phyloP scores from a whole-genome alignment of 2,888 invertebrate species.

The Agrochola lota region DNA sequence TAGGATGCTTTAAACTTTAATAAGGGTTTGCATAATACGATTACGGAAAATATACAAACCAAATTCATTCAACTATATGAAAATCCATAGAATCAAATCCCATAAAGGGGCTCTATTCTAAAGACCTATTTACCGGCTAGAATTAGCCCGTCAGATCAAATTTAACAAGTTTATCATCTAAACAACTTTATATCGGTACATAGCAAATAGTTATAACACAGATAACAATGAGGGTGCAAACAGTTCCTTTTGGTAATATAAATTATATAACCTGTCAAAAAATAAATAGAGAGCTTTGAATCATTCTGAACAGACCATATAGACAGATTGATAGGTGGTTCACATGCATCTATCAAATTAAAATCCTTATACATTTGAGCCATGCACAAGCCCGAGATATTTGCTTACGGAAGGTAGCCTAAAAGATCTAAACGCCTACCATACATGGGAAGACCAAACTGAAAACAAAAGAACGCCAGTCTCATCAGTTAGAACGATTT shows the following conservation, averaged over 20 bases:
- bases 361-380: background rate
- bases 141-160: background rate
- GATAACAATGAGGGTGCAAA: background rate
- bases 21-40: background rate
- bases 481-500: background rate
- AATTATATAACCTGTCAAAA: conserved; percentile 11
- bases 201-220: background rate
- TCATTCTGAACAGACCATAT: background rate
- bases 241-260: conserved; percentile 3
- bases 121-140: background rate
- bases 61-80: background rate
- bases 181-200: background rate
- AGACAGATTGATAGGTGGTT: background rate
- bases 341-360: background rate
- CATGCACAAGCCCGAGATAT: background rate
- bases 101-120: background rate
- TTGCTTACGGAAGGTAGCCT: background rate
- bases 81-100: background rate
- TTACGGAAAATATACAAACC: background rate
- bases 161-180: background rate
- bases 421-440: background rate
- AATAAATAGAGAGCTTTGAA: background rate
- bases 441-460: background rate
- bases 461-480: background rate
- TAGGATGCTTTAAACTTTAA: background rate